Percentiles rank a stretch among this genome's conserved stretches.
phyloP scores from a whole-genome alignment of 37 sponge, comb jelly and placozoan genomes.

The Diacarnus erythraeanus region DNA sequence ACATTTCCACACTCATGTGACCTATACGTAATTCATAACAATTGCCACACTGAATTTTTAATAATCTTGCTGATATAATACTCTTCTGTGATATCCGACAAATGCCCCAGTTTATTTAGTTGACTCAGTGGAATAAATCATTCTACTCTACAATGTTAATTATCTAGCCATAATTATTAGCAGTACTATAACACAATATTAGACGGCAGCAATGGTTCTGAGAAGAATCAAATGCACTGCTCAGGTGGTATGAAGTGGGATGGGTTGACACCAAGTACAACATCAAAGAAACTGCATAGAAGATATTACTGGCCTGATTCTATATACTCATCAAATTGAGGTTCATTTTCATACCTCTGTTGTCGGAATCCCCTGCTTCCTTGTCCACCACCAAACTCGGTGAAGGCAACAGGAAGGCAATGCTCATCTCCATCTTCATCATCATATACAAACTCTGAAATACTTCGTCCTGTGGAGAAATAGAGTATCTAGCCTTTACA shows the following conservation, averaged over 20 bases:
- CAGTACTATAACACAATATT: too few species aligned
- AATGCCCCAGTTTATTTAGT: background rate
- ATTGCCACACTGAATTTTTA: background rate
- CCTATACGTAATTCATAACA: background rate
- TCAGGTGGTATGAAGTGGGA: slow-evolving; percentile 45
- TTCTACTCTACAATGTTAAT: too few species aligned
- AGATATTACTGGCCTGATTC: too few species aligned
- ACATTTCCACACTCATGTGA: slow-evolving; percentile 64
- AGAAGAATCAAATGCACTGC: too few species aligned
- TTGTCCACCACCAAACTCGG: background rate
- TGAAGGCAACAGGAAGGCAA: background rate
- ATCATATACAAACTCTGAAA: background rate
- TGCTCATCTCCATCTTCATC: background rate
- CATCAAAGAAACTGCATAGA: slow-evolving; percentile 56
- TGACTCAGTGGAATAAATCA: too few species aligned
- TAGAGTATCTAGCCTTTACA: background rate
- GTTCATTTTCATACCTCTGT: background rate
- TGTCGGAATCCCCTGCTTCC: background rate
- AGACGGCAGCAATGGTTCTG: too few species aligned
- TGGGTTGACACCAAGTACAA: slow-evolving; percentile 45
- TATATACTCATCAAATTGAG: background rate
- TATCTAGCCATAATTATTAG: too few species aligned
- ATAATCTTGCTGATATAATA: background rate
- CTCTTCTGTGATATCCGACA: background rate
- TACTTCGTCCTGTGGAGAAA: background rate